Conservation (phyloP, 1,140 invertebrate species). For the Danaus plexippus region DNA sequence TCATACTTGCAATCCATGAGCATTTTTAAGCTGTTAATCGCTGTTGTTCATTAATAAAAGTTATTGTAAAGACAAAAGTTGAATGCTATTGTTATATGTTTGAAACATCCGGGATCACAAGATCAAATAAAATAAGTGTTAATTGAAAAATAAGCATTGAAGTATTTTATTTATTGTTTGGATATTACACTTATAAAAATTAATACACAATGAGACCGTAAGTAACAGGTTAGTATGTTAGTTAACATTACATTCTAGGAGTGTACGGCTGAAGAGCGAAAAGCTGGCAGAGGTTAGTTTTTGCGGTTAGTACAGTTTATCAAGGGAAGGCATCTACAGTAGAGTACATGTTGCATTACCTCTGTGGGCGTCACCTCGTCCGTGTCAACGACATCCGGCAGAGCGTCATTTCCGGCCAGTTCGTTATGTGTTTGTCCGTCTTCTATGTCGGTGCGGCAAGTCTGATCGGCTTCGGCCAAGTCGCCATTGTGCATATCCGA, state of each 20-base stretch:
- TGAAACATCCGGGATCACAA: too few relatives aligned
- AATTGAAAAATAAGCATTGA: slow-evolving; percentile 2
- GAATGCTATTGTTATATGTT: too few relatives aligned
- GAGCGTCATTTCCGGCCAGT: slow-evolving; percentile 32
- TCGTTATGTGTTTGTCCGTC: slow-evolving; percentile 29
- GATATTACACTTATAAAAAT: slow-evolving; percentile 1
- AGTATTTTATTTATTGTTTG: slow-evolving; percentile 4
- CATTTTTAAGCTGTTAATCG: too few relatives aligned
- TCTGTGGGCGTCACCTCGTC: slow-evolving; percentile 69
- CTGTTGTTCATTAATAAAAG: too few relatives aligned
- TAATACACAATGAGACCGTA: background rate
- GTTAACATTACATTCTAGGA: background rate
- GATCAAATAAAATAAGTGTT: slow-evolving; percentile 1
- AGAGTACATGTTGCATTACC: slow-evolving; percentile 66
- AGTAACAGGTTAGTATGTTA: slow-evolving; percentile 1
- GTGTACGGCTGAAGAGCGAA: too few relatives aligned
- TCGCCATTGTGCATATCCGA: slow-evolving; percentile 69
- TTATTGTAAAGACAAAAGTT: too few relatives aligned
- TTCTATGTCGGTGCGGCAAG: slow-evolving; percentile 47
- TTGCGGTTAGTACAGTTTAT: slow-evolving; percentile 56
- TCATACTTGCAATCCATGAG: too few relatives aligned
- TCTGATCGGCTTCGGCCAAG: slow-evolving; percentile 68
- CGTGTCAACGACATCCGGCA: slow-evolving; percentile 68
- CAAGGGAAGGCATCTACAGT: slow-evolving; percentile 62
- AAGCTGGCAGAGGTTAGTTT: slow-evolving; percentile 15